Conservation (phyloP, 2,888 invertebrate genomes). For the Laothoe populi region DNA sequence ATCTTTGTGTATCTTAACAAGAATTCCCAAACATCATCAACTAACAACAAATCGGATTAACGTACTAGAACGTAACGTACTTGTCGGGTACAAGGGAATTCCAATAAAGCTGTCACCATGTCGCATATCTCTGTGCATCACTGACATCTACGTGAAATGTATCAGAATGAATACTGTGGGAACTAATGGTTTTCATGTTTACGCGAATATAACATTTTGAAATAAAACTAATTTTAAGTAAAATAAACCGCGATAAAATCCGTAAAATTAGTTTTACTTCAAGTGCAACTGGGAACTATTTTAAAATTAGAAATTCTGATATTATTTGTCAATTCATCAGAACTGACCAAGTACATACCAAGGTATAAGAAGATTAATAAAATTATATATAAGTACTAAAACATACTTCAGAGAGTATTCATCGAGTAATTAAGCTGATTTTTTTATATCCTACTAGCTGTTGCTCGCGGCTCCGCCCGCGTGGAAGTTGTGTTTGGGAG, state of each 20-base stretch:
- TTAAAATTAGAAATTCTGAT: constrained; percentile 11
- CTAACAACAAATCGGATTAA: not conserved
- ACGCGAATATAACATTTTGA: no score
- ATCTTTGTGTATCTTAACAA: not conserved
- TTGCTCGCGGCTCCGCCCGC: no score
- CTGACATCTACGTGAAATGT: constrained; percentile 4
- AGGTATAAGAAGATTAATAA: not conserved
- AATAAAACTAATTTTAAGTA: no score
- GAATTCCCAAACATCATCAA: not conserved
- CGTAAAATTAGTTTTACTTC: no score
- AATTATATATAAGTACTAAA: not conserved
- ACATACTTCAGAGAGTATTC: not conserved
- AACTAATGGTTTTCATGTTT: no score
- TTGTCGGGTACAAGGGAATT: not conserved
- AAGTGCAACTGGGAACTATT: constrained; percentile 14
- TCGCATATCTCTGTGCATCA: constrained; percentile 8
- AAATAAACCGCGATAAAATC: no score
- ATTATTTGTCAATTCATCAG: constrained; percentile 1
- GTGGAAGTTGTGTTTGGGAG: no score
- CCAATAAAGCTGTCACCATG: constrained; percentile 4
- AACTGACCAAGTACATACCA: not conserved
- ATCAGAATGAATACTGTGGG: constrained; percentile 10
- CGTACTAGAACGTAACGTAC: constrained; percentile 2
- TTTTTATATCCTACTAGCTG: no score
- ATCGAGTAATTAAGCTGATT: not conserved